Percentiles rank a stretch among this genome's conserved stretches.
Conservation (phyloP, 2,797 vertebrate species). For the Gastrophryne carolinensis region DNA sequence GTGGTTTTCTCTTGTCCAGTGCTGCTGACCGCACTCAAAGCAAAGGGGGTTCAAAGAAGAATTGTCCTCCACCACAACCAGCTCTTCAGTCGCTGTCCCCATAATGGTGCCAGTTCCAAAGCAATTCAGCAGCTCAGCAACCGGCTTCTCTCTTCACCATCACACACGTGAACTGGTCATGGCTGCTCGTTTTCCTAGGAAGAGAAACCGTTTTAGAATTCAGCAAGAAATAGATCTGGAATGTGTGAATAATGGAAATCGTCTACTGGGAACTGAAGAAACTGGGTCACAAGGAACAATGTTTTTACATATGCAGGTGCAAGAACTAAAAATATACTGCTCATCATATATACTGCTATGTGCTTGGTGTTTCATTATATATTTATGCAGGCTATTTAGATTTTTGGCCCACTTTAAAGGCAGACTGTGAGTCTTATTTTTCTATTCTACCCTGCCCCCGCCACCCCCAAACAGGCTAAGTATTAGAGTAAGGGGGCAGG, state of each 20-base stretch:
- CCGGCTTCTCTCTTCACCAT: slow-evolving; percentile 7
- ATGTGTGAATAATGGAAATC: background rate
- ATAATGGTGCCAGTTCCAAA: slow-evolving; percentile 62
- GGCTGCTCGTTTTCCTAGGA: slow-evolving; percentile 19
- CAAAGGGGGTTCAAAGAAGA: slow-evolving; percentile 84
- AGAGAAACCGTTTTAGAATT: background rate
- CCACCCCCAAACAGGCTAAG: too few species aligned
- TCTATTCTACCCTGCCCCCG: too few species aligned
- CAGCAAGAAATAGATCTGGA: background rate
- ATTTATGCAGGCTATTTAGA: too few species aligned
- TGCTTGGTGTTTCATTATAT: too few species aligned
- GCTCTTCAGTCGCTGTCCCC: slow-evolving; percentile 86
- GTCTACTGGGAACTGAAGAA: background rate
- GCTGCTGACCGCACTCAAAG: slow-evolving; percentile 93
- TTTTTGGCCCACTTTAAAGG: too few species aligned
- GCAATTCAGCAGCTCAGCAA: slow-evolving; percentile 55
- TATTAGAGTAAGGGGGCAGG: too few species aligned
- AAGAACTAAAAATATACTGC: too few species aligned
- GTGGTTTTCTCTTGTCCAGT: slow-evolving; percentile 93
- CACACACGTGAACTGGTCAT: background rate
- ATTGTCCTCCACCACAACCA: slow-evolving; percentile 78
- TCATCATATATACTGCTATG: too few species aligned
- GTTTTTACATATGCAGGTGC: background rate
- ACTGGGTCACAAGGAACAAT: background rate
- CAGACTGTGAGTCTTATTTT: too few species aligned